Evolutionary conservation across 1,140 invertebrate species (phyloP).

Genomic region (Rhopalosiphum maidis): DNA sequence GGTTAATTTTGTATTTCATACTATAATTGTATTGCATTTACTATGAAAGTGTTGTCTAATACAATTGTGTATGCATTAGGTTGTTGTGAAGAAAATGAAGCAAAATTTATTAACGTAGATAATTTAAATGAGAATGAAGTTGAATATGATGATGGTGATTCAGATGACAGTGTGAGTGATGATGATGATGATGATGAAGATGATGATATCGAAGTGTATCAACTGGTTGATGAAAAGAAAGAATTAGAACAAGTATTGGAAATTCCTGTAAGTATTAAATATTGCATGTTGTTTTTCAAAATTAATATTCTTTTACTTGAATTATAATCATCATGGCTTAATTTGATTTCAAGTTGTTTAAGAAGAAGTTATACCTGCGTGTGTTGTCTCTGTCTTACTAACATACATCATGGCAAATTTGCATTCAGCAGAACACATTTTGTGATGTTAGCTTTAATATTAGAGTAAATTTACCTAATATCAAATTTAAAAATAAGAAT

Average conservation of each 20-base stretch:
- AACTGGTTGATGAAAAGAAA: conserved; percentile 62
- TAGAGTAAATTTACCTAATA: no score
- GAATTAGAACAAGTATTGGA: conserved; percentile 66
- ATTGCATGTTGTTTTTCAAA: background rate
- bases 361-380: no score
- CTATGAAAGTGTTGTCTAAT: background rate
- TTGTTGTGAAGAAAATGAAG: conserved; percentile 43
- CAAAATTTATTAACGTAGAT: conserved; percentile 50
- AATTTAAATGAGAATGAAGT: conserved; percentile 60
- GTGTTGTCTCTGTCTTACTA: no score
- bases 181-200: conserved; percentile 69
- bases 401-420: no score
- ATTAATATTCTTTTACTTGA: background rate
- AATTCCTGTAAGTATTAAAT: conserved; percentile 63
- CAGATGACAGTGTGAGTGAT: conserved; percentile 69
- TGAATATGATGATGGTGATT: conserved; percentile 64
- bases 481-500: no score
- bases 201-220: conserved; percentile 65
- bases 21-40: background rate
- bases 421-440: no score
- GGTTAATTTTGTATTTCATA: conserved; percentile 63
- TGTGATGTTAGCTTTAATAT: no score
- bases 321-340: background rate
- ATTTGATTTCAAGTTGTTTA: background rate
- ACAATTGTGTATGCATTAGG: conserved; percentile 6